phyloP scores from a whole-genome alignment of 2,797 vertebrate species.

The Artibeus jamaicensis region DNA sequence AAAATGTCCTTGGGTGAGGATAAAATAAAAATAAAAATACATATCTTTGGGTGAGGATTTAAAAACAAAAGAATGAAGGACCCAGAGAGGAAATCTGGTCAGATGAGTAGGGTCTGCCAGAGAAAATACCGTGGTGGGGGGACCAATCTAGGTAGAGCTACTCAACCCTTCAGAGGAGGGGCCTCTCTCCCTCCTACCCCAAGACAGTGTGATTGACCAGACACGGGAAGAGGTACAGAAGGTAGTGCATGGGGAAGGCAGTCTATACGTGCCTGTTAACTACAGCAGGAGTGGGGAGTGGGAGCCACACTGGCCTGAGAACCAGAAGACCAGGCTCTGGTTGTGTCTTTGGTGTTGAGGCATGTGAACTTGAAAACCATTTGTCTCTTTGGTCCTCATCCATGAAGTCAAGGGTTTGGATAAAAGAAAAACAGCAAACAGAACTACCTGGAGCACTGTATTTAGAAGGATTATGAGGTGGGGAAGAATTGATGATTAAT shows the following conservation, averaged over 20 bases:
- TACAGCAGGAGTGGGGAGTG: neutral
- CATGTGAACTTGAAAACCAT: neutral
- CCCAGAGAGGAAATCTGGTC: neutral
- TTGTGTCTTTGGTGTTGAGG: neutral
- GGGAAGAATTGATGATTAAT: neutral
- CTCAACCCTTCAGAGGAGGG: neutral
- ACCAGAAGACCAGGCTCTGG: neutral
- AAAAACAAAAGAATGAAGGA: neutral
- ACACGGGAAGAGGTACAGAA: neutral
- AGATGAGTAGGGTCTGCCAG: neutral
- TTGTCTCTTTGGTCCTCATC: neutral
- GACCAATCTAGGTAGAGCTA: neutral
- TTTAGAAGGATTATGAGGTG: neutral
- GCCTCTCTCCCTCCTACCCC: neutral
- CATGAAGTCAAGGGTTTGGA: neutral
- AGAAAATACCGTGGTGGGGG: neutral
- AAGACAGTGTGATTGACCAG: too few species aligned
- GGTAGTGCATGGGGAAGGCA: neutral
- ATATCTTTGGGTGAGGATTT: neutral
- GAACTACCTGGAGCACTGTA: neutral
- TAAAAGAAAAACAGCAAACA: neutral
- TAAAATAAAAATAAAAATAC: too few species aligned
- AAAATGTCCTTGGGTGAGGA: neutral
- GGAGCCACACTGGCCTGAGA: neutral
- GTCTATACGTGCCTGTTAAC: neutral